These are phyloP conservation scores for Pseudomyrmex sp. DNA, from an alignment of 1,140 invertebrate genomes.

Conservation along the genomic window DNA sequence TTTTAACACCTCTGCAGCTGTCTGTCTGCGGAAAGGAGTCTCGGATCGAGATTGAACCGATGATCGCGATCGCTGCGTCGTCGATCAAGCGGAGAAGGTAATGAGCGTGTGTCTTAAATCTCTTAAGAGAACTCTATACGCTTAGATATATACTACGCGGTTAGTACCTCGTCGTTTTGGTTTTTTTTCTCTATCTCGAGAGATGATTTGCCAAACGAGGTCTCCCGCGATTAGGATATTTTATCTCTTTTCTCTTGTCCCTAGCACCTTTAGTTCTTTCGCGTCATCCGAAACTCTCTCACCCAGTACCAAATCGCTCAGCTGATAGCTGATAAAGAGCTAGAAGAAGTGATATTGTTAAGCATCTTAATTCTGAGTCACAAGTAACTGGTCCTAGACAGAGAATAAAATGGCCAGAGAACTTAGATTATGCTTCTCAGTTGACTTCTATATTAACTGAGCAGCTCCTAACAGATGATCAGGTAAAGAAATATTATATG, in stretches of 20 bases:
- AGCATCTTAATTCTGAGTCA: too few species aligned
- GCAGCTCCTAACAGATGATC: too few species aligned
- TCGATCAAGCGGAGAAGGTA: slow-evolving; percentile 64
- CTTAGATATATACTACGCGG: slow-evolving; percentile 62
- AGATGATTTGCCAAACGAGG: slow-evolving; percentile 19
- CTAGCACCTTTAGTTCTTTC: slow-evolving; percentile 64
- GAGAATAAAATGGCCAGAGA: too few species aligned
- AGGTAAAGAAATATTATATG: too few species aligned
- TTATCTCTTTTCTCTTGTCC: background rate
- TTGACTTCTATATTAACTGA: too few species aligned
- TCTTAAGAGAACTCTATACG: slow-evolving; percentile 61
- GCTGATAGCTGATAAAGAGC: background rate
- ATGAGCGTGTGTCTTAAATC: slow-evolving; percentile 53
- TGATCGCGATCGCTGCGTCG: background rate
- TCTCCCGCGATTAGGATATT: background rate
- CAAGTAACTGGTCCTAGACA: too few species aligned
- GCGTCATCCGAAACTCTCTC: slow-evolving; percentile 58
- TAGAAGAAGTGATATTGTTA: too few species aligned
- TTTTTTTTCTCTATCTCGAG: slow-evolving; percentile 26
- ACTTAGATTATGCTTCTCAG: too few species aligned
- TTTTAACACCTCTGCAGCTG: slow-evolving; percentile 58
- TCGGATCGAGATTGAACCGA: background rate
- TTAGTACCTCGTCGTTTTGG: slow-evolving; percentile 63
- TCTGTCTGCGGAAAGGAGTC: slow-evolving; percentile 47
- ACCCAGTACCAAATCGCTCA: slow-evolving; percentile 35